Percentiles rank a stretch among this genome's conserved stretches.
Evolutionary conservation across 2,888 invertebrate genomes (phyloP).

Genomic region (Suillia variegata): DNA sequence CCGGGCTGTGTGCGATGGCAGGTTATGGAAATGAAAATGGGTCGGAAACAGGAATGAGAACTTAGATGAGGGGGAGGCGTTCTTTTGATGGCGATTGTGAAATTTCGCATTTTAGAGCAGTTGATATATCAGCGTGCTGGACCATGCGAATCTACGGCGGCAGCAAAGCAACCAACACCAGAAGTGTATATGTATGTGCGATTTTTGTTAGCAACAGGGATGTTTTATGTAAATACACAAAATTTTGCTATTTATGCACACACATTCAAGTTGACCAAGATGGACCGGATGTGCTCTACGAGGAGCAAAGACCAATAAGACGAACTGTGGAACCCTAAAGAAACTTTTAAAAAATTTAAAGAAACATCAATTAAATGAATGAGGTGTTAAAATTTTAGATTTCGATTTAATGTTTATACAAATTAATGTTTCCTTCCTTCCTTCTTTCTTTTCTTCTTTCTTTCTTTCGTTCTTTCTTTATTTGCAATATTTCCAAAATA

Average conservation of each 20-base stretch:
- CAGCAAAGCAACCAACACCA: neutral
- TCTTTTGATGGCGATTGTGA: conserved; percentile 46
- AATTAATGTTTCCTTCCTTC: no score
- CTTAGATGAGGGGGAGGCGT: neutral
- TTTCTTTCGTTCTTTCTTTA: no score
- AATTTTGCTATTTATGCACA: conserved; percentile 33
- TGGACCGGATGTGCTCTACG: conserved; percentile 8
- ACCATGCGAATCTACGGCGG: neutral
- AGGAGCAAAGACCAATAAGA: conserved; percentile 6
- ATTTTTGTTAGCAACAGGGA: conserved; percentile 32
- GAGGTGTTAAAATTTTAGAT: no score
- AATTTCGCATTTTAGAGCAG: conserved; percentile 53
- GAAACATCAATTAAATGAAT: neutral
- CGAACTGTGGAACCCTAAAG: neutral
- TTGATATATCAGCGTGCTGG: conserved; percentile 19
- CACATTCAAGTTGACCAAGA: conserved; percentile 27
- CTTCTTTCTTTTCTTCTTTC: no score
- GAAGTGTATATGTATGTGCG: conserved; percentile 22
- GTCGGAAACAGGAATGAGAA: neutral
- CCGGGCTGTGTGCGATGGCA: neutral
- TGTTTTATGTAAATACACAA: conserved; percentile 48
- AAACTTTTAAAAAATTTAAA: neutral
- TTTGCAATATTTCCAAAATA: no score
- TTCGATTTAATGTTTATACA: no score
- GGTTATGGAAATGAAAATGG: no score